Percentiles rank a stretch among this genome's conserved stretches.
Evolutionary conservation across 2,888 invertebrate species (phyloP).

Genomic region (Macrophya alboannulata): DNA sequence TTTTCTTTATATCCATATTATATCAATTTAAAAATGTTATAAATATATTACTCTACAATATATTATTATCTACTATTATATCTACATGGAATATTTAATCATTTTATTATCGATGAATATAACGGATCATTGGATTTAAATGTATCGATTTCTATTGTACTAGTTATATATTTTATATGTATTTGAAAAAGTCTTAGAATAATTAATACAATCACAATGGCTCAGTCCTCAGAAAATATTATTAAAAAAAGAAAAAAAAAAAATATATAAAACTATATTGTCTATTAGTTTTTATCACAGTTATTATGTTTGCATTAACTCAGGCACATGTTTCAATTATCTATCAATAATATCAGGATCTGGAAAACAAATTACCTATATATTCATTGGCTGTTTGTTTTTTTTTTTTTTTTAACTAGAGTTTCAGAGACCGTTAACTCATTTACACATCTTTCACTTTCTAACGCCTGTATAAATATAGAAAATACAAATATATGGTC

Average conservation of each 20-base stretch:
- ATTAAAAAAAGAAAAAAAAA: conserved; percentile 19
- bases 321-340: conserved; percentile 26
- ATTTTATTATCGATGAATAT: not conserved
- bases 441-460: not conserved
- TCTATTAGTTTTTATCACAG: conserved; percentile 43
- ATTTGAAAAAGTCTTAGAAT: conserved; percentile 18
- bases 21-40: not conserved
- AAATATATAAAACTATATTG: conserved; percentile 38
- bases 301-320: conserved; percentile 34
- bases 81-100: not conserved
- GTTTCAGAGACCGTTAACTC: not conserved
- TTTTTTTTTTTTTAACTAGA: not conserved
- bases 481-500: conserved; percentile 2
- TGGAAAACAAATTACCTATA: not conserved
- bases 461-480: not conserved
- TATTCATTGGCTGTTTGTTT: not conserved
- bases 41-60: not conserved
- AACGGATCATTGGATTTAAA: conserved; percentile 5
- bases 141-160: conserved; percentile 3
- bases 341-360: not conserved
- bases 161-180: not conserved
- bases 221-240: conserved; percentile 33
- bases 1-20: not conserved
- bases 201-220: conserved; percentile 26
- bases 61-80: not conserved